Evolutionary conservation across 2,888 invertebrate species (phyloP).

Genomic region (Nemurella pictetii): DNA sequence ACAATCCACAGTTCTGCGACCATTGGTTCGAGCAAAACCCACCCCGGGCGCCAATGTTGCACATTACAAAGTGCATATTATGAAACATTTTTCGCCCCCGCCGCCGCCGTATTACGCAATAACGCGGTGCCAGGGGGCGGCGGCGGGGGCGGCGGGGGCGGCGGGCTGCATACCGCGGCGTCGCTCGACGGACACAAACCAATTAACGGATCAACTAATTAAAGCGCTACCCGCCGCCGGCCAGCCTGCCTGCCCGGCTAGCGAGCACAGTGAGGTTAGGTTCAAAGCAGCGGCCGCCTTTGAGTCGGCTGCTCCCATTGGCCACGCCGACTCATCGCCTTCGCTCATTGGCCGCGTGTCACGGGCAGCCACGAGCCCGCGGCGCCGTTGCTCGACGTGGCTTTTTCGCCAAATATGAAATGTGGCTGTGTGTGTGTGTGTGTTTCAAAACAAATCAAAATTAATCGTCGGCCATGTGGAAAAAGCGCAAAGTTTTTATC

Average conservation of each 20-base stretch:
- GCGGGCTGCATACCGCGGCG: background rate
- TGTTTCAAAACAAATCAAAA: background rate
- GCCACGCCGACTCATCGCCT: conserved; percentile 5
- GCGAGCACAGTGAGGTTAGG: background rate
- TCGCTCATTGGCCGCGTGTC: conserved; percentile 17
- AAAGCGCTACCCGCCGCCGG: conserved; percentile 2
- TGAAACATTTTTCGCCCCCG: background rate
- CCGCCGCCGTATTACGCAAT: background rate
- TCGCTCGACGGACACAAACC: background rate
- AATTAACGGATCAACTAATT: conserved; percentile 30
- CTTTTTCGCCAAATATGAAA: background rate
- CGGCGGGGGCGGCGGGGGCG: too few relatives aligned
- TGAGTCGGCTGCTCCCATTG: background rate
- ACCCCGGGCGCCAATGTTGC: background rate
- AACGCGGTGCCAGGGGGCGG: background rate
- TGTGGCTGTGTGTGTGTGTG: background rate
- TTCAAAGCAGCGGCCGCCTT: background rate
- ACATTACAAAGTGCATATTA: background rate
- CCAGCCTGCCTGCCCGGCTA: background rate
- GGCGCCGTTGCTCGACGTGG: background rate
- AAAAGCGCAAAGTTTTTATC: background rate
- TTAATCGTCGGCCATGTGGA: background rate
- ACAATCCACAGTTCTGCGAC: too few relatives aligned
- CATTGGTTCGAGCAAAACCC: too few relatives aligned
- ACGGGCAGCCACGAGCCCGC: conserved; percentile 2